Evolutionary conservation across 2,113 vertebrate genomes (phyloP).

Genomic region (Morone saxatilis): DNA sequence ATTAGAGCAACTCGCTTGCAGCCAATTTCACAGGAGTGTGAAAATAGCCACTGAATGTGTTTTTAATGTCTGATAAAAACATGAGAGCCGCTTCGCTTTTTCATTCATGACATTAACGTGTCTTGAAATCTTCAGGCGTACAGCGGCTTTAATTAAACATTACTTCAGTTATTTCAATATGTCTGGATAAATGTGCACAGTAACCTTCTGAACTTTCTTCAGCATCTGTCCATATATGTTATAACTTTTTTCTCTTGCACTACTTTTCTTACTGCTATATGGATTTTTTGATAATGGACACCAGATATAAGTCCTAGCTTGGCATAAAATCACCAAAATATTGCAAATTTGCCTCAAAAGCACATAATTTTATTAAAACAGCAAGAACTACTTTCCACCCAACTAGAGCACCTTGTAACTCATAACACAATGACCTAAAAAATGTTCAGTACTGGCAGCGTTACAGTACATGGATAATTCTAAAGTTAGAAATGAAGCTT

Average conservation of each 20-base stretch:
- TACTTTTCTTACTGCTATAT: background rate
- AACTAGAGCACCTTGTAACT: slow-evolving; percentile 44
- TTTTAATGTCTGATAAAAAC: slow-evolving; percentile 66
- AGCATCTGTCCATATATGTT: slow-evolving; percentile 1
- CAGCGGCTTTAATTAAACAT: slow-evolving; percentile 55
- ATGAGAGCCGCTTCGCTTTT: slow-evolving; percentile 6
- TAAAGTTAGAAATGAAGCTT: slow-evolving; percentile 1
- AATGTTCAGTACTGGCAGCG: slow-evolving; percentile 18
- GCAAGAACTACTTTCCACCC: slow-evolving; percentile 27
- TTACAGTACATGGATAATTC: slow-evolving; percentile 20
- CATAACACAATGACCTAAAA: slow-evolving; percentile 63
- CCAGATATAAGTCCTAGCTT: background rate
- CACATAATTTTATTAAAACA: slow-evolving; percentile 17
- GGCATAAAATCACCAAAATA: background rate
- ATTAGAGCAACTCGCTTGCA: slow-evolving; percentile 46
- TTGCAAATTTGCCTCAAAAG: slow-evolving; percentile 30
- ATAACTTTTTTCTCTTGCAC: background rate
- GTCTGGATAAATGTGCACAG: background rate
- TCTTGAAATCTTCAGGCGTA: slow-evolving; percentile 27
- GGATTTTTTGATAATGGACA: background rate
- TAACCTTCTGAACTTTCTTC: background rate
- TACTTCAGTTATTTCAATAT: slow-evolving; percentile 23
- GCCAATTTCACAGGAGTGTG: slow-evolving; percentile 37
- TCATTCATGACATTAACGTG: slow-evolving; percentile 41
- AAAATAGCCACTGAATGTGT: slow-evolving; percentile 43